Base-by-base conservation (phyloP, 2,797 vertebrate genomes). In the Danio jaintianensis region DNA sequence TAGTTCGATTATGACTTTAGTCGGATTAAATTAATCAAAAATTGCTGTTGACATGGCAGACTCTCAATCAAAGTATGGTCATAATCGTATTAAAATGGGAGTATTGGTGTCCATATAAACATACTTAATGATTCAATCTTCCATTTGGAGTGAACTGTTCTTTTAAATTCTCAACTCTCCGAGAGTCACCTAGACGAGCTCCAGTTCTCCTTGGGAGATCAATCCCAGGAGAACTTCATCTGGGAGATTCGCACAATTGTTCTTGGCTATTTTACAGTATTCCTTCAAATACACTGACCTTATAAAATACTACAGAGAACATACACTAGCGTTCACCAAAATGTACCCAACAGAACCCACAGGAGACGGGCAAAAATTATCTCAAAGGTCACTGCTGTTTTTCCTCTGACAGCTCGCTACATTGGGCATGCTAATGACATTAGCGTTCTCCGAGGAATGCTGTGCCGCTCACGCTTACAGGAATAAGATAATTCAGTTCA, bases 381-480 rank as follows among this genome's bases (percentile, higher is more conserved):
- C 74, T 78, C 77, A 84, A 84, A 84, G 83, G 75, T 84, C 83
- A 84, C 13, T 63, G 75, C 47, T 58, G 83, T 78, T 78, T 81
- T 73, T 63, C 76, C 71, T 73, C 43, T 16, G 48, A 77, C 72
- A 76, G 47, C 55, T 64, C 10, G 48, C 82, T 80, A 79, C 53
- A 45, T 50, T 58, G 71, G 68, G 80, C 72, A 82, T 82, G 76
- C 82, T 80, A 86, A 82, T 82, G 50, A 75, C 42, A 79, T 82
- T 79, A 83, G 61, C 55, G 58, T 43, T 66, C 53, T 76, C 76
- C 7, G 42, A 77, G 68, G 61, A 82, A 53, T 66, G 47, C 8
- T 20, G 45, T 29, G 22, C 52, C n/a, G 18, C 22, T 68, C 68
- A 18, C 43, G 20, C 78, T 74, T 68, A 78, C 68, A 74, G 67